A percentile compares a stretch with the other conserved stretches of the same genome.
These are phyloP conservation scores for Pseudochromis fuscus DNA, from an alignment of 2,797 vertebrate species.

Conservation along the genomic window DNA sequence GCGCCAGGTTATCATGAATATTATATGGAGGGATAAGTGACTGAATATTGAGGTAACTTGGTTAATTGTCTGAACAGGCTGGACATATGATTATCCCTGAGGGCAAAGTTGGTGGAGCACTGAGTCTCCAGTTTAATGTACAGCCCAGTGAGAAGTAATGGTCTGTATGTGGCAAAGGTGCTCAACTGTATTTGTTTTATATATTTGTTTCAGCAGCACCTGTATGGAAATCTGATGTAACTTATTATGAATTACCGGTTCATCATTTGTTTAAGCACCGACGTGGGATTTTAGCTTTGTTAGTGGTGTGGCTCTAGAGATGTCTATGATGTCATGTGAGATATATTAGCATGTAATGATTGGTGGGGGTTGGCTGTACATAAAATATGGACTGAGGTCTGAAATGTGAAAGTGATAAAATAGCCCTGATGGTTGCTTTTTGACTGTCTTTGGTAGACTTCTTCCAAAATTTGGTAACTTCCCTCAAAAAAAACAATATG, in stretches of 20 bases:
- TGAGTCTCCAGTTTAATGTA: background rate
- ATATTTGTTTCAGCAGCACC: background rate
- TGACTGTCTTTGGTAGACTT: no score
- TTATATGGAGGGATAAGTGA: constrained; percentile 37
- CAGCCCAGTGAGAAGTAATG: background rate
- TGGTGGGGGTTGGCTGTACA: background rate
- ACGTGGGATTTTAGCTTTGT: no score
- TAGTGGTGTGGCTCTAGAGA: no score
- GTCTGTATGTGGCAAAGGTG: background rate
- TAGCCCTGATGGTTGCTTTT: no score
- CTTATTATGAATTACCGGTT: no score
- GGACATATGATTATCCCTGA: constrained; percentile 22
- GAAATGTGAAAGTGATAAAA: no score
- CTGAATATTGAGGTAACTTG: constrained; percentile 28
- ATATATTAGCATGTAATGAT: background rate
- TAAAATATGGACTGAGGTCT: no score
- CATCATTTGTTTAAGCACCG: no score
- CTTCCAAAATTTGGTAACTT: no score
- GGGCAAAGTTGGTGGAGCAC: background rate
- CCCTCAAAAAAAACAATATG: no score
- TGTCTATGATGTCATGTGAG: background rate
- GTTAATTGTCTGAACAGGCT: constrained; percentile 23
- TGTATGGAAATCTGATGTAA: background rate
- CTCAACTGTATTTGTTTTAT: background rate
- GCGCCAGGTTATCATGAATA: constrained; percentile 43